A percentile compares a stretch with the other conserved stretches of the same genome.
Evolutionary conservation across 2,113 vertebrate genomes (phyloP).

Genomic region (Pyrgilauda ruficollis): DNA sequence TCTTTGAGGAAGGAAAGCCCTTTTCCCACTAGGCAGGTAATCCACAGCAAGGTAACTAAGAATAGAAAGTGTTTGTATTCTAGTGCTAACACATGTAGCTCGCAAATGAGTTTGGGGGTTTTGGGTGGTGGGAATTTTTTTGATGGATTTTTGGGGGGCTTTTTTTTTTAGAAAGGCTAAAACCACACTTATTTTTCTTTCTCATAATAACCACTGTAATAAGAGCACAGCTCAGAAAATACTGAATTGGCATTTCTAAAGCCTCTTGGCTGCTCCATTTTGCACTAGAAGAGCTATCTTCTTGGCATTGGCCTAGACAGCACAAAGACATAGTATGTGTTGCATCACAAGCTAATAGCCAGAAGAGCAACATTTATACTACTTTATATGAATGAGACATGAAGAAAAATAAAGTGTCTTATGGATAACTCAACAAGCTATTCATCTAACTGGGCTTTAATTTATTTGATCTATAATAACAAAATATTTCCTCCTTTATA

Average conservation of each 20-base stretch:
- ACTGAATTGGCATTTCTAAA: conserved; percentile 8
- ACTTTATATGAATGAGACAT: conserved; percentile 20
- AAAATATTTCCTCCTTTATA: conserved; percentile 39
- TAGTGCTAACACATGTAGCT: background rate
- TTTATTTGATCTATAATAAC: conserved; percentile 41
- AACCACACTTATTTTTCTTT: background rate
- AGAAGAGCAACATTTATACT: conserved; percentile 29
- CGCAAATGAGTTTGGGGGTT: background rate
- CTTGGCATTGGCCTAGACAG: background rate
- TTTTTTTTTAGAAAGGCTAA: background rate
- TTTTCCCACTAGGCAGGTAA: background rate
- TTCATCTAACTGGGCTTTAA: conserved; percentile 14
- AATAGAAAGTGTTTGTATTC: background rate
- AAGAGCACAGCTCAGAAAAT: background rate
- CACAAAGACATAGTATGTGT: background rate
- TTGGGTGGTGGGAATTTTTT: background rate
- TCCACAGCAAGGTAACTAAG: background rate
- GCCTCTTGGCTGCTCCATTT: background rate
- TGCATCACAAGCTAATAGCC: conserved; percentile 13
- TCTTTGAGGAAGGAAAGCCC: background rate
- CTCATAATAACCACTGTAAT: background rate
- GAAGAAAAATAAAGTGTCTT: conserved; percentile 38
- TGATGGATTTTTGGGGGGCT: background rate
- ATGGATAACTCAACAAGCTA: conserved; percentile 35
- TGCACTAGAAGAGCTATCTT: background rate